Percentiles rank a stretch among this genome's conserved stretches.
Evolutionary conservation across 2,888 invertebrate genomes (phyloP).

Genomic region (Eristalis arbustorum): DNA sequence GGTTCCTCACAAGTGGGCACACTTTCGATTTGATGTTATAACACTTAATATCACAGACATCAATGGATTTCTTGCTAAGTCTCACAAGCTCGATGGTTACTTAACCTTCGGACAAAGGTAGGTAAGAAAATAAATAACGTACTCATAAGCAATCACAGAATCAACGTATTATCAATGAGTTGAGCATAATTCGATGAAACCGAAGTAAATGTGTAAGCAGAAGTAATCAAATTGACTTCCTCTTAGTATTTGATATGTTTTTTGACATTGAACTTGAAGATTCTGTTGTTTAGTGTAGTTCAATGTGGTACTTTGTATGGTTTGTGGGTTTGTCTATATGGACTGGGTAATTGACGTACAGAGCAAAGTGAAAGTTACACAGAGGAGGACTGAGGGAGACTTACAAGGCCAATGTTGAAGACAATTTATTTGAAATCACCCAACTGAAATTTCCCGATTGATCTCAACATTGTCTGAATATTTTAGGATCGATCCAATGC

Average conservation of each 20-base stretch:
- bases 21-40: conserved; percentile 6
- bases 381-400: no score
- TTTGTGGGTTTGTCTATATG: not conserved
- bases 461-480: no score
- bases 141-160: not conserved
- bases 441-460: no score
- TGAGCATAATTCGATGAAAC: not conserved
- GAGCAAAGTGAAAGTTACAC: no score
- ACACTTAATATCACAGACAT: not conserved
- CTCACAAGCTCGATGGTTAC: not conserved
- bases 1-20: conserved; percentile 3
- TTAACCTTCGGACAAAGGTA: not conserved
- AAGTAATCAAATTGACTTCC: not conserved
- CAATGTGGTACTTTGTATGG: not conserved
- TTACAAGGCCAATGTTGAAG: no score
- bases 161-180: not conserved
- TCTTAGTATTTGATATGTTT: not conserved
- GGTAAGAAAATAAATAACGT: conserved; percentile 1
- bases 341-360: no score
- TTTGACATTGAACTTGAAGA: conserved; percentile 20
- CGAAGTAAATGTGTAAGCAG: not conserved
- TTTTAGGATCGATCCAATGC: no score
- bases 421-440: no score
- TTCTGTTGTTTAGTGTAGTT: not conserved
- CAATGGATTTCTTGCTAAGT: not conserved